Evolutionary conservation across 2,113 vertebrate genomes (phyloP), one percentile per base, ranked within the genome.

Genomic region (Pluvianellus socialis): DNA sequence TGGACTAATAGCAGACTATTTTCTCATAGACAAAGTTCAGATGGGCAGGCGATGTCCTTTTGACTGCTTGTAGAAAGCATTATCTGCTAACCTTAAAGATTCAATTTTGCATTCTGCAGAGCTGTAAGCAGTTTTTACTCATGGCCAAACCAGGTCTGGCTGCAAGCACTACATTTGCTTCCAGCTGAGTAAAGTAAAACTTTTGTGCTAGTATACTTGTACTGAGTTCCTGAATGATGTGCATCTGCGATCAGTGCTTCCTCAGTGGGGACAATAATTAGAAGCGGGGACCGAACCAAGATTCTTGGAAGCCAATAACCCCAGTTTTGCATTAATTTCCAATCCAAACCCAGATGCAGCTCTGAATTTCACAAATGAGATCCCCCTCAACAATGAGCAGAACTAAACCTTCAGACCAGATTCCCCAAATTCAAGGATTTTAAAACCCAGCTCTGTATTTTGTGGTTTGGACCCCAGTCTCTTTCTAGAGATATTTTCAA

Each of bases 401-500:
- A 94, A 91, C 62, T 75, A 79, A 95, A 94, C 45, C 77, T 87
- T 90, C 73, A 87, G 56, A 92, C 50, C 86, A 92, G 80, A 79
- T 87, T 38, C 32, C 62, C 20, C 23, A 65, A 76, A 94, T 73
- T 88, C 81, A 92, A 83, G 62, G 73, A 79, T 93, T 94, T 95
- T 65, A 62, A 91, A 94, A 94, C 87, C 40, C 47, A 76, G 35
- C 32, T 79, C 70, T 88, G 9, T 58, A 73, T 94, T 92, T 92
- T 92, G 95, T 92, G 95, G 92, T 86, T 97, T 97, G 91, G 91
- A 89, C 58, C 8, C n/a, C n/a, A 79, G 18, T 58, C 53, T 59
- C 52, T 83, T 95, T 92, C 90, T 79, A 90, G 47, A 94, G 63
- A 97, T 79, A 82, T 93, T 97, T 95, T 92, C 67, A 49, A 96